Percentiles rank a stretch among this genome's conserved stretches.
Conservation (phyloP, 2,888 invertebrate genomes). For the Lysandra bellargus region DNA sequence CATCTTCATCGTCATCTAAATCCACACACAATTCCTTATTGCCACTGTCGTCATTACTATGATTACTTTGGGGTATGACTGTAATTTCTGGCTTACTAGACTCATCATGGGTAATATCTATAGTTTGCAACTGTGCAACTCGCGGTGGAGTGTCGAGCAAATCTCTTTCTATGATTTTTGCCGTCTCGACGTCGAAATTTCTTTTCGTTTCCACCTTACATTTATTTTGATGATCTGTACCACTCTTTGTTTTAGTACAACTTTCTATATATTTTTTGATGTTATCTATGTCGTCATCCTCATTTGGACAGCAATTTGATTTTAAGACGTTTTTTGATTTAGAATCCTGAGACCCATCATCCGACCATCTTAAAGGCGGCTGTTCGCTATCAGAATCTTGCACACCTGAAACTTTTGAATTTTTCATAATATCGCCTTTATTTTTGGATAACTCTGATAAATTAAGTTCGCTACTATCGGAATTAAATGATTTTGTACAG, state of each 20-base stretch:
- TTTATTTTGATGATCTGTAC: constrained; percentile 49
- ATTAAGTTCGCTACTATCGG: constrained; percentile 55
- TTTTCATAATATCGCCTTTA: constrained; percentile 41
- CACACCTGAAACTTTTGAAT: constrained; percentile 39
- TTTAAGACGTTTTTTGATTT: constrained; percentile 47
- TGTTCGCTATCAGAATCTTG: constrained; percentile 65
- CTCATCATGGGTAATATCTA: constrained; percentile 11
- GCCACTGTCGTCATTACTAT: constrained; percentile 32
- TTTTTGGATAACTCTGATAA: constrained; percentile 51
- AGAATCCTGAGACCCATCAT: constrained; percentile 65
- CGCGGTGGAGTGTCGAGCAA: constrained; percentile 58
- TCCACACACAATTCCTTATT: constrained; percentile 47
- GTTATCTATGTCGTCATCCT: constrained; percentile 65
- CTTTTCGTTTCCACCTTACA: constrained; percentile 66
- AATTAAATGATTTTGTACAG: constrained; percentile 61
- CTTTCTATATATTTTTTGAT: constrained; percentile 67
- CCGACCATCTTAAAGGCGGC: constrained; percentile 63
- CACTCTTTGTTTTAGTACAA: constrained; percentile 43
- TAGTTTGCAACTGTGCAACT: constrained; percentile 37
- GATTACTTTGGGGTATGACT: constrained; percentile 5
- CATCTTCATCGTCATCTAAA: constrained; percentile 48
- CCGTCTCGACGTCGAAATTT: constrained; percentile 71
- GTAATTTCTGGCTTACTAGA: neutral
- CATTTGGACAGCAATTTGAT: constrained; percentile 43
- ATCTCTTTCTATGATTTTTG: constrained; percentile 72